Evolutionary conservation across 2,797 vertebrate species (phyloP).

Genomic region (Artibeus jamaicensis): DNA sequence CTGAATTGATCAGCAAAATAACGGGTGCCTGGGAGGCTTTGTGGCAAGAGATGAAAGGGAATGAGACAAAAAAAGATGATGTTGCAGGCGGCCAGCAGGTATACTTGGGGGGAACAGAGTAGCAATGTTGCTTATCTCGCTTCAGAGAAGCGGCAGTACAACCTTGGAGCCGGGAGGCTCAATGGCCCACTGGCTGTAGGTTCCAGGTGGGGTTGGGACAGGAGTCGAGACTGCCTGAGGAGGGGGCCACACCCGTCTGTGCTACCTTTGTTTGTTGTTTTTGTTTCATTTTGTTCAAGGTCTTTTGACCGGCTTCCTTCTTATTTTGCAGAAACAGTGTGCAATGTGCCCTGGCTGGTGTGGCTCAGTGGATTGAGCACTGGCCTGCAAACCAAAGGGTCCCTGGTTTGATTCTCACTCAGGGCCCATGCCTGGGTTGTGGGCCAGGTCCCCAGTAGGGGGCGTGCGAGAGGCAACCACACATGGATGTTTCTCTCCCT

Average conservation of each 20-base stretch:
- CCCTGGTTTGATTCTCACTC: too few relatives aligned
- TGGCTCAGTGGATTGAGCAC: too few relatives aligned
- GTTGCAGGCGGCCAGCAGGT: background rate
- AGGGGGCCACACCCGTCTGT: background rate
- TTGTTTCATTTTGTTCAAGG: background rate
- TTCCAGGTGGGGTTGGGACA: background rate
- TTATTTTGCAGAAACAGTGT: background rate
- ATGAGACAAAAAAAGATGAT: background rate
- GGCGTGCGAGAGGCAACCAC: too few relatives aligned
- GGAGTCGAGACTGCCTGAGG: background rate
- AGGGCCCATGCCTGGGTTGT: too few relatives aligned
- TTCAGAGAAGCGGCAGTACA: background rate
- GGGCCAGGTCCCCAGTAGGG: too few relatives aligned
- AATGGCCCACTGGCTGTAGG: background rate
- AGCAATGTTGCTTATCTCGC: background rate
- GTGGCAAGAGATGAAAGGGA: constrained; percentile 11
- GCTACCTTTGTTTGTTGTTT: background rate
- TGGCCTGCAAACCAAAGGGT: too few relatives aligned
- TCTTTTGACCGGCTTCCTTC: background rate
- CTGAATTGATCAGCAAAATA: background rate
- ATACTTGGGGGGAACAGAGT: background rate
- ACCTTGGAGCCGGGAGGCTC: background rate
- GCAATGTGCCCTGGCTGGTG: too few relatives aligned
- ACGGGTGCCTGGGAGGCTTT: background rate
- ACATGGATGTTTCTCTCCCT: too few relatives aligned